Percentiles rank a stretch among this genome's conserved stretches.
phyloP scores from a whole-genome alignment of 2,888 invertebrate species.

The Pilophorus perplexus region DNA sequence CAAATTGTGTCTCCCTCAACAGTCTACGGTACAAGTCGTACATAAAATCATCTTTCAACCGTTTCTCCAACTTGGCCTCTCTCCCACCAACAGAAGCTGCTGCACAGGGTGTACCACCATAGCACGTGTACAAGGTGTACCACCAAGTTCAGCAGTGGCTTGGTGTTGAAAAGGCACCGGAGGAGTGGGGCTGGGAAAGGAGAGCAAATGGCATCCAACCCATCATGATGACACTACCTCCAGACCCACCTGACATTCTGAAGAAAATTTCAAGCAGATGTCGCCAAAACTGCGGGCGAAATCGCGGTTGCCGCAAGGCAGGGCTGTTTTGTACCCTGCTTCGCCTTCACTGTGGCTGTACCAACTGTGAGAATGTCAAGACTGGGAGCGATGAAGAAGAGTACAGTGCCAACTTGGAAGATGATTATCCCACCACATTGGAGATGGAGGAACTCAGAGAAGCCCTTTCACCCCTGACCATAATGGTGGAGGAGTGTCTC shows the following conservation, averaged over 20 bases:
- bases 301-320: slow-evolving; percentile 33
- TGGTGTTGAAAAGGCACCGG: not conserved
- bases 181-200: slow-evolving; percentile 18
- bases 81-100: not conserved
- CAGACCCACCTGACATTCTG: slow-evolving; percentile 18
- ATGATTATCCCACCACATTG: not conserved
- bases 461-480: not conserved
- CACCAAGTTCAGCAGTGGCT: slow-evolving; percentile 25
- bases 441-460: not conserved
- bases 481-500: not conserved
- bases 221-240: not conserved
- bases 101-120: no score
- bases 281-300: slow-evolving; percentile 12
- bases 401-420: not conserved
- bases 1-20: not conserved
- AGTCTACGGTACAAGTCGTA: not conserved
- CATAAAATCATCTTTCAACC: not conserved
- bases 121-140: slow-evolving; percentile 6
- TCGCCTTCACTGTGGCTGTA: slow-evolving; percentile 19
- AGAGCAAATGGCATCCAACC: slow-evolving; percentile 3
- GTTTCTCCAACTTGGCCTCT: not conserved
- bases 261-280: slow-evolving; percentile 28
- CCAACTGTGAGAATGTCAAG: slow-evolving; percentile 12
- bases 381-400: no score
- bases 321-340: slow-evolving; percentile 20